Base-by-base conservation (phyloP, 1,140 invertebrate species). In the Drosophila sp. region DNA sequence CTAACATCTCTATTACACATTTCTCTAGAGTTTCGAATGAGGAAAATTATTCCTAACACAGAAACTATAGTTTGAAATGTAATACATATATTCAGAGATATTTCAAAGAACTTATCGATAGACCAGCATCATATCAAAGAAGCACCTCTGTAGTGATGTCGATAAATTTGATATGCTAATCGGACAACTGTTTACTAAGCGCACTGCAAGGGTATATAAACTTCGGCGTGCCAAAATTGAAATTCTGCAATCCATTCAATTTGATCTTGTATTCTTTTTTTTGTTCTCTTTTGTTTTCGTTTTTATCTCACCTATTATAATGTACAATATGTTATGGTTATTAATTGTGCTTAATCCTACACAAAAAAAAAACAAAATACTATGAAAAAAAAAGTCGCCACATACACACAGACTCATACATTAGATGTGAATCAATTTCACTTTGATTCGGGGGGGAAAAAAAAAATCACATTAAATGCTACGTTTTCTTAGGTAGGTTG, bases 391-490 rank as follows among this genome's bases (percentile, higher is more conserved):
- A 47, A 47, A 27, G 10, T 23, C 32, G 66, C 74, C 61, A 47
- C 60, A 29, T 76, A 70, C 33, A 74, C 61, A 76, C 47, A 76
- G 29, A 40, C 32, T 32, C 11, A 23, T 23, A 62, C 50, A 60
- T 63, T 58, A 50, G 72, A 74, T 33, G 33, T 57, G 71, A 74
- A 74, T 75, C 72, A 66, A 55, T 23, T 70, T 61, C 7, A 61
- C 38, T 75, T 76, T 76, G 65, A 69, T 75, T 63, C 61, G 4
- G 32, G 27, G 50, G 27, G 50, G 55, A 50, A 74, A 44, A 74
- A 77, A 72, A 78, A 78, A 79, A 73, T 58, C 68, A 77, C 74
- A 72, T 77, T 77, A 72, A 77, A 77, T 77, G 70, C 76, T 79
- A 72, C 38, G 62, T 79, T 72, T 72, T 62, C 57, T 78, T 67